These are phyloP conservation scores for Thermophis baileyi DNA, from an alignment of 2,113 vertebrate species.

Conservation along the genomic window DNA sequence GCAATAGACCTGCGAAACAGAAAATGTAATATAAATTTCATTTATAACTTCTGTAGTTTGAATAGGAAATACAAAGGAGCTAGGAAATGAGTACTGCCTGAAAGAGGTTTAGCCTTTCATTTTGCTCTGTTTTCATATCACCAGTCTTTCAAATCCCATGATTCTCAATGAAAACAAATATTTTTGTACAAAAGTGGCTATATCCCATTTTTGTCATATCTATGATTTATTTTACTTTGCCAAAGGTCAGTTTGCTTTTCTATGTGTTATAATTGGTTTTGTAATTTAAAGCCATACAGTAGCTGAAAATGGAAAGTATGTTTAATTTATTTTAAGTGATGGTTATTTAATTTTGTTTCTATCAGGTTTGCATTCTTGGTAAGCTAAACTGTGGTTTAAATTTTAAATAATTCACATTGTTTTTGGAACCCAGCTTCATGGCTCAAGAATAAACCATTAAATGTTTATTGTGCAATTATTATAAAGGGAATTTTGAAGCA, in stretches of 20 bases:
- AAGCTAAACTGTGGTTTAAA: not conserved
- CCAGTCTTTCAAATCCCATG: not conserved
- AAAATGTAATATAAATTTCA: not conserved
- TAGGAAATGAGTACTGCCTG: not conserved
- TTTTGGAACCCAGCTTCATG: not conserved
- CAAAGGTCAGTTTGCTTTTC: not conserved
- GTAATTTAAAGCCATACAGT: not conserved
- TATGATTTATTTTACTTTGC: not conserved
- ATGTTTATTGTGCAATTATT: conserved; percentile 3
- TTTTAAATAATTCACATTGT: conserved; percentile 6
- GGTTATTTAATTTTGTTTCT: conserved; percentile 2
- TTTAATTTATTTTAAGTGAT: not conserved
- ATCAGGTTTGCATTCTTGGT: not conserved
- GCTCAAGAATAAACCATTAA: conserved; percentile 13
- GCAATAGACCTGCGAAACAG: not conserved
- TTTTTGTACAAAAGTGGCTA: not conserved
- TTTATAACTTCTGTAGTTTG: not conserved
- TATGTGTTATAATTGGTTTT: not conserved
- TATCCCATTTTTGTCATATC: not conserved
- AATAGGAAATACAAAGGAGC: not conserved
- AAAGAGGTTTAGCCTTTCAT: not conserved
- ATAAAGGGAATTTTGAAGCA: conserved; percentile 4
- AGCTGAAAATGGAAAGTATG: not conserved
- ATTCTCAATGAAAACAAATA: not conserved
- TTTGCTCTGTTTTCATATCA: not conserved